phyloP scores from a whole-genome alignment of 2,888 invertebrate genomes.

The Meta bourneti region DNA sequence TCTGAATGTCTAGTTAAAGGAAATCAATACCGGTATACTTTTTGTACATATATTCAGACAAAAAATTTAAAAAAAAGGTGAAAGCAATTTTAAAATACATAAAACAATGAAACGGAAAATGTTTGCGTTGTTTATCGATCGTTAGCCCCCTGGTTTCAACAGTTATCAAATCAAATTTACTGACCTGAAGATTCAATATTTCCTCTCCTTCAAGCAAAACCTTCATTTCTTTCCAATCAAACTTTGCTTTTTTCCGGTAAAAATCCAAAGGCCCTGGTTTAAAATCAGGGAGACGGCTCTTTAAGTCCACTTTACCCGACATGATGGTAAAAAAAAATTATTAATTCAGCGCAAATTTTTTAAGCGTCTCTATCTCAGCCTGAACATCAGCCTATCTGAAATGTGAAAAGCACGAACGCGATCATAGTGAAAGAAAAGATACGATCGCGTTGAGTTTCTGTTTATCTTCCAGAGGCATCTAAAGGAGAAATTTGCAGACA shows the following conservation, averaged over 20 bases:
- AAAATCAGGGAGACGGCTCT: slow-evolving; percentile 79
- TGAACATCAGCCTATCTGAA: not conserved
- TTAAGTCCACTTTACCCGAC: slow-evolving; percentile 10
- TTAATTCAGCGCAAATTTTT: not conserved
- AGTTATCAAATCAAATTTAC: not conserved
- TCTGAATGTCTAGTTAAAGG: too few relatives aligned
- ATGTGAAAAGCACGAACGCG: not conserved
- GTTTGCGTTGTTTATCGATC: too few relatives aligned
- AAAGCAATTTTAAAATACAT: too few relatives aligned
- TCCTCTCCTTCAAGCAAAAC: slow-evolving; percentile 90
- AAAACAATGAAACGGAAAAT: too few relatives aligned
- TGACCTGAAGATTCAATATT: slow-evolving; percentile 88
- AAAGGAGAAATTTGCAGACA: too few relatives aligned
- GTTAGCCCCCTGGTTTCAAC: too few relatives aligned
- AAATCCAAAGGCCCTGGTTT: slow-evolving; percentile 87
- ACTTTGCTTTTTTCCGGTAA: slow-evolving; percentile 89
- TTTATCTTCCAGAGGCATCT: not conserved
- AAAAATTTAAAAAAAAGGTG: too few relatives aligned
- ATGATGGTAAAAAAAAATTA: not conserved
- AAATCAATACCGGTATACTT: too few relatives aligned
- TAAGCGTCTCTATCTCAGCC: not conserved
- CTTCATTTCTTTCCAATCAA: slow-evolving; percentile 92
- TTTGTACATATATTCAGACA: too few relatives aligned
- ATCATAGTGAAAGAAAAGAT: not conserved
- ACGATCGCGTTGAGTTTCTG: not conserved